Base-by-base conservation (phyloP, 1,140 invertebrate species). In the Hylaeus volcanicus region DNA sequence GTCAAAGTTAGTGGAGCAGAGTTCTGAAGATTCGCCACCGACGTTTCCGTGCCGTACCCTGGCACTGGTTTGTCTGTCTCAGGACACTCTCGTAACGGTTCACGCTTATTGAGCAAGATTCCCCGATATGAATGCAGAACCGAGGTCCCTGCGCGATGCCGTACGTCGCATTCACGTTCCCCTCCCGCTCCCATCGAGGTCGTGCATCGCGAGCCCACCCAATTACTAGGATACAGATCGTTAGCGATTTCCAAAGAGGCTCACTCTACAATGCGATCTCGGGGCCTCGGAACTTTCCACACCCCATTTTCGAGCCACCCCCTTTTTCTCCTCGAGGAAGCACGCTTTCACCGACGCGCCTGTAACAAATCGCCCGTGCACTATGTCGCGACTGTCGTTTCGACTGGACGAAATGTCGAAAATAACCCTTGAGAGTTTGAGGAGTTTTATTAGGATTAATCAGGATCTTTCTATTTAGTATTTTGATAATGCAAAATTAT, bases 241-340 rank as follows among this genome's bases (percentile, higher is more conserved):
- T 88, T 88, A 87, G 79, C 78, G 63, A 87, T 26, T 86, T 81
- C 82, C 86, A 81, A 84, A 87, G 76, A 74, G 74, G 78, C 73
- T 55, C 15, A 53, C 3, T 56, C 53, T 79, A 74, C 78, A 81
- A 84, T 60, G 56, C 65, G 12, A 70, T 5, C 5, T 41, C 71
- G 3, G 60, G 61, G n/a, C 68, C 75, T 37, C 64, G 53, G 14
- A 37, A 82, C 45, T 51, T 41, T 48, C 45, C 48, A 26, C 66
- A 26, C 26, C 26, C 26, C 26, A 26, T 26, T 58, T 8, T 48
- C 65, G 11, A 11, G 43, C 55, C 43, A 48, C 15, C 11, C 14
- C n/a, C 15, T 48, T 45, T 5, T 14, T 11, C 26, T 78, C 55
- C 9, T 37, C 66, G 12, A 26, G 39, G 76, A 48, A 39, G 43